Evolutionary conservation across 2,888 invertebrate genomes (phyloP).

Genomic region (Rhamnusium bicolor): DNA sequence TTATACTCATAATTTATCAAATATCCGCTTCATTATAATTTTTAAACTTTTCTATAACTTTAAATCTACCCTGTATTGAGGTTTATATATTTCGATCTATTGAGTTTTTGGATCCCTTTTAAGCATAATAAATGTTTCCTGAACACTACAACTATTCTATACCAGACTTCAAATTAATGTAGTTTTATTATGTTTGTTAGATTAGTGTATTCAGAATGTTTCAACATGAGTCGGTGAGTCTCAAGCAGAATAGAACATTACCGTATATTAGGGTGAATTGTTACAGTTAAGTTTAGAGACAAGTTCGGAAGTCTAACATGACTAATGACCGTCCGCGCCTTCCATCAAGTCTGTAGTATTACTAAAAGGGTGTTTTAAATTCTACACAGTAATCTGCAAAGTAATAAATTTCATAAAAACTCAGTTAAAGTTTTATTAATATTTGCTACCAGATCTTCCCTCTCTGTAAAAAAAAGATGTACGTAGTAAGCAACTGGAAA

Average conservation of each 20-base stretch:
- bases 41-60: too few species aligned
- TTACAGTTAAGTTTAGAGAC: conserved; percentile 30
- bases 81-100: background rate
- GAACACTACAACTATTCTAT: background rate
- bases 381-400: background rate
- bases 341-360: conserved; percentile 12
- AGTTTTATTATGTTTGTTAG: conserved; percentile 12
- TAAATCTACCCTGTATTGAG: too few species aligned
- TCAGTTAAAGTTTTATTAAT: background rate
- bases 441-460: too few species aligned
- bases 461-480: too few species aligned
- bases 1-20: too few species aligned
- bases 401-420: conserved; percentile 1
- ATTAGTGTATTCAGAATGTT: conserved; percentile 21
- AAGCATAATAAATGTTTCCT: background rate
- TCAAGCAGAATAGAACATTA: conserved; percentile 21
- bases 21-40: too few species aligned
- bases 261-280: conserved; percentile 32
- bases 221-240: conserved; percentile 7
- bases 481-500: too few species aligned
- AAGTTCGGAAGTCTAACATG: conserved; percentile 40
- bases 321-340: conserved; percentile 35
- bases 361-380: conserved; percentile 20
- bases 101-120: background rate
- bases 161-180: conserved; percentile 4